These are phyloP conservation scores for Platycheirus albimanus DNA, from an alignment of 2,888 invertebrate genomes.

Conservation along the genomic window DNA sequence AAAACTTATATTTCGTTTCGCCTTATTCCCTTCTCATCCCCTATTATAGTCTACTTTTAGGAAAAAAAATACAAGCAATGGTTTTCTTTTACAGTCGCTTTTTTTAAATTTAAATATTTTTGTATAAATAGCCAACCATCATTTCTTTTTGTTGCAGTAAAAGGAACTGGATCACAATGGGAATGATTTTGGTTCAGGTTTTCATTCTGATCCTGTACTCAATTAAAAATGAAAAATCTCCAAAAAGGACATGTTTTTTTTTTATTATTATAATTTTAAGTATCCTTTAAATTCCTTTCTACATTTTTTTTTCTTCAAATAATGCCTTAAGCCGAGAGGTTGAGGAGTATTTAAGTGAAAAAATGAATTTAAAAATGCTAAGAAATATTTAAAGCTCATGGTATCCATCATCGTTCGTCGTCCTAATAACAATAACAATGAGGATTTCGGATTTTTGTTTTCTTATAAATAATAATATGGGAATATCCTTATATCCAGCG, in stretches of 20 bases:
- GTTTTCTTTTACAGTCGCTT: slow-evolving; percentile 1
- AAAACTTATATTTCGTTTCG: slow-evolving; percentile 13
- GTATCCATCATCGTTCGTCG: slow-evolving; percentile 16
- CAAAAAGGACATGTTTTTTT: slow-evolving; percentile 35
- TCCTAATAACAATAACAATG: slow-evolving; percentile 52
- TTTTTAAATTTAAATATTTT: slow-evolving; percentile 7
- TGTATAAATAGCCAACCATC: slow-evolving; percentile 10
- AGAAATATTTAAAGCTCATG: slow-evolving; percentile 19
- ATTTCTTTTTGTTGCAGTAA: not conserved
- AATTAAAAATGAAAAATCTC: slow-evolving; percentile 63
- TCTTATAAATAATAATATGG: no score
- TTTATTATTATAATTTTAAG: not conserved
- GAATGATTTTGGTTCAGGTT: no score
- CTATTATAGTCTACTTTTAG: not conserved
- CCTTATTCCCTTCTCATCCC: not conserved
- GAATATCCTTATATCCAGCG: slow-evolving; percentile 31
- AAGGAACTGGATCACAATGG: not conserved
- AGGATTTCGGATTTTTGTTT: slow-evolving; percentile 23
- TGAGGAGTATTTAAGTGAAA: not conserved
- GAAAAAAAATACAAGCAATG: not conserved
- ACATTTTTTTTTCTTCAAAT: slow-evolving; percentile 43
- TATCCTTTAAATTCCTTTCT: slow-evolving; percentile 21
- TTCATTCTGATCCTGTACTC: slow-evolving; percentile 33
- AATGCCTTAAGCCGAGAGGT: no score
- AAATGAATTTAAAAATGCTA: not conserved